Conservation (phyloP, 1,140 invertebrate species). For the Ditylenchus dipsaci region DNA sequence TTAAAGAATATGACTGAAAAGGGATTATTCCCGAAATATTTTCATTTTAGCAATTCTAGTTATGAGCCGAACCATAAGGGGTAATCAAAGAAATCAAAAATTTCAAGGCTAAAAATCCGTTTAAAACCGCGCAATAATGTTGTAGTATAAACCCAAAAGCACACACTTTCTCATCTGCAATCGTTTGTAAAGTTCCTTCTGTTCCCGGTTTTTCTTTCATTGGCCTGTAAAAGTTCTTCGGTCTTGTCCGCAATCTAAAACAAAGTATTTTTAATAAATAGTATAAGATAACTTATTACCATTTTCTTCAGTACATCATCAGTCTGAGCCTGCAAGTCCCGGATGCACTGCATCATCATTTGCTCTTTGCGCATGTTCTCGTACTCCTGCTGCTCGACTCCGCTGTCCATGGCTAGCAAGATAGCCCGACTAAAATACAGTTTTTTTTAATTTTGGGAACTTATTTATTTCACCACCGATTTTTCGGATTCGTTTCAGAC, state of each 20-base stretch:
- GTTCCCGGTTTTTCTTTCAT: not conserved
- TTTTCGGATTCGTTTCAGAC: no score
- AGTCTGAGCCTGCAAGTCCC: not conserved
- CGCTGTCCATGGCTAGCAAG: not conserved
- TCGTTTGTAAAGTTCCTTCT: not conserved
- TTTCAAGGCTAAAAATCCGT: no score
- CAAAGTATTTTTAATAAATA: not conserved
- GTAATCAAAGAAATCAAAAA: no score
- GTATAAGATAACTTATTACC: not conserved
- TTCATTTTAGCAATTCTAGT: no score
- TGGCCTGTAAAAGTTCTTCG: not conserved
- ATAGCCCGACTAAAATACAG: not conserved
- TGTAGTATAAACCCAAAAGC: not conserved
- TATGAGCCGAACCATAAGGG: no score
- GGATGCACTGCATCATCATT: constrained; percentile 8
- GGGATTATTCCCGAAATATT: no score
- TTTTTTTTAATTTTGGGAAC: no score
- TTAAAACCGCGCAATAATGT: not conserved
- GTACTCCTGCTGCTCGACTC: constrained; percentile 21
- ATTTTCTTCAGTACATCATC: constrained; percentile 3
- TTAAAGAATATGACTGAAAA: no score
- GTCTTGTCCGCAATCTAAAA: constrained; percentile 8
- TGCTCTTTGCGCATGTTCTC: constrained; percentile 23
- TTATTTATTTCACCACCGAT: no score
- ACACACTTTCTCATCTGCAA: constrained; percentile 5